Evolutionary conservation across 37 sponge, comb jelly and placozoan species (phyloP).

Genomic region (Petrosia ficiformis): DNA sequence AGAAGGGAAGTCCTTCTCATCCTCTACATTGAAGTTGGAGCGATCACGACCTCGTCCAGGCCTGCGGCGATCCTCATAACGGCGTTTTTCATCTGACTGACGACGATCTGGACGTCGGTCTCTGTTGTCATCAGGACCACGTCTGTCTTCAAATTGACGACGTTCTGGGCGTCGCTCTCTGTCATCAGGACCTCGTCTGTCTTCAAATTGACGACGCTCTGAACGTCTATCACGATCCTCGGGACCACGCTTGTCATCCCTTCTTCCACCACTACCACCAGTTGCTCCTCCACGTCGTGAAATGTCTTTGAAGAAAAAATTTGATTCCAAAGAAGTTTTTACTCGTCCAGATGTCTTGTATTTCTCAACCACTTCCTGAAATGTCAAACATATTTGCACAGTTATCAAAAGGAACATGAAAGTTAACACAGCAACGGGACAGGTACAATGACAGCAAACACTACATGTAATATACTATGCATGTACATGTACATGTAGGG

Average conservation of each 20-base stretch:
- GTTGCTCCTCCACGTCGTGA: background rate
- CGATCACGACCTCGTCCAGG: slow-evolving; percentile 37
- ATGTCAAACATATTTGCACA: background rate
- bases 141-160: background rate
- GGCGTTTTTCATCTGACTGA: background rate
- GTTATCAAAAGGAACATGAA: too few relatives aligned
- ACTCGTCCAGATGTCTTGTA: slow-evolving; percentile 70
- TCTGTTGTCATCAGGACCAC: slow-evolving; percentile 6
- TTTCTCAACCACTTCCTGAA: slow-evolving; percentile 77
- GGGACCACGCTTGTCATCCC: slow-evolving; percentile 20
- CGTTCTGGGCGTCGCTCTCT: background rate
- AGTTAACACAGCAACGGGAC: too few relatives aligned
- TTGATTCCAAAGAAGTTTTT: slow-evolving; percentile 27
- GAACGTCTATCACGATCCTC: slow-evolving; percentile 23
- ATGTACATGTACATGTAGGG: too few relatives aligned
- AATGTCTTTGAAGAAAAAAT: slow-evolving; percentile 61
- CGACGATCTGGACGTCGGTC: slow-evolving; percentile 5
- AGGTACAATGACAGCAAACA: too few relatives aligned
- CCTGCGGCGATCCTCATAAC: slow-evolving; percentile 3
- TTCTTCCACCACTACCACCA: slow-evolving; percentile 16
- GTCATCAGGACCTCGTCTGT: background rate
- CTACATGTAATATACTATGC: too few relatives aligned
- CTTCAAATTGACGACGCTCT: background rate
- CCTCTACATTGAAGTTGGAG: slow-evolving; percentile 54
- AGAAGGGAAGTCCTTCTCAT: slow-evolving; percentile 68